Evolutionary conservation across 2,797 vertebrate genomes (phyloP), one percentile per base, ranked within the genome.

Genomic region (Acanthurus tractus): DNA sequence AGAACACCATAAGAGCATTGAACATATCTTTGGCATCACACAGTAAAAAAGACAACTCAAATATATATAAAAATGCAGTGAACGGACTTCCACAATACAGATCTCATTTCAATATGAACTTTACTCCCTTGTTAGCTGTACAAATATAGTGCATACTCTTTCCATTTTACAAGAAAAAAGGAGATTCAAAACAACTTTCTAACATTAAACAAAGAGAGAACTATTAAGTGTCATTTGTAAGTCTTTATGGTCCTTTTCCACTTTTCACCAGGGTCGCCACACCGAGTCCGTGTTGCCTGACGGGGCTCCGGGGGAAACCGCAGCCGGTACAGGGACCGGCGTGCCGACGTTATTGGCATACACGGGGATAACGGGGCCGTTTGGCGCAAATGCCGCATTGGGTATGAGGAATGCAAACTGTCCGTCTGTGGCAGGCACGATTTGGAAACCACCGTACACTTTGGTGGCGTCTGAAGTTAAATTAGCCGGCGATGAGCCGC

Each of bases 321-420:
- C 95, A 1, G 90, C 90, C 56, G 90, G 92, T 54, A 93, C 94
- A 10, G 96, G 94, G 44, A 94, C 94, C 65, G 77, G 94, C 71
- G 92, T 95, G 88, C 86, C 92, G 54, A 93, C 90, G 84, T 83
- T 95, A 88, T 96, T 95, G 7, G 97, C 96, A 40, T 98, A 99
- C 70, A 99, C 95, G 0, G 98, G 98, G 74, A 99, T 96, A 56
- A 99, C 96, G 0, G 97, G 96, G 63, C 96, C 95, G 68, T 94
- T 96, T 0, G 97, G 96, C 29, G 95, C 96, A 72, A 99, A 99
- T 2, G 97, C 96, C 3, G 97, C 91, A 53, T 96, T 98, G 69
- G 98, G 97, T 89, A 99, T 99, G 89, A 99, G 96, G 92, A 99
- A 99, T 45, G 98, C 97, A n/a, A 99, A 98, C 73, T 99, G 98